Conservation (phyloP, 2,888 invertebrate species). For the Trachelus troglodyta region DNA sequence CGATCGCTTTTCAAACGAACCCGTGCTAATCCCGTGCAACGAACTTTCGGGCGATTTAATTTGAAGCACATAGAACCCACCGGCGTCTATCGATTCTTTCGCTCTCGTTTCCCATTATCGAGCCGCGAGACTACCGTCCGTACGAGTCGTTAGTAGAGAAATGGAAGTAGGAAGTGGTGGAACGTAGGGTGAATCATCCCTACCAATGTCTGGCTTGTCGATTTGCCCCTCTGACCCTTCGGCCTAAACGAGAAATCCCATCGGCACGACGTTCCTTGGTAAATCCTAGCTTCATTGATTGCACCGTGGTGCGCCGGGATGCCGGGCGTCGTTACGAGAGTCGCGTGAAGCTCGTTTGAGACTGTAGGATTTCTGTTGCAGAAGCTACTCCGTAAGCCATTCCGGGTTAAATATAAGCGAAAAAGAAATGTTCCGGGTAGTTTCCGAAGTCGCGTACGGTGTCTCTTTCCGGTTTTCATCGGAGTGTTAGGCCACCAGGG, state of each 20-base stretch:
- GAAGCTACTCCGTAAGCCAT: background rate
- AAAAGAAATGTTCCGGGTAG: background rate
- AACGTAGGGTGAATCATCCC: conserved; percentile 12
- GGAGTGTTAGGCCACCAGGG: background rate
- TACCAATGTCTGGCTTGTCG: background rate
- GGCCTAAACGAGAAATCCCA: background rate
- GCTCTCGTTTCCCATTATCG: background rate
- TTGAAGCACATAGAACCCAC: background rate
- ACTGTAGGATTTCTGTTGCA: background rate
- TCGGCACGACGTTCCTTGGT: conserved; percentile 54
- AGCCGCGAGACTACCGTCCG: background rate
- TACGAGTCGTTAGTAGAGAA: background rate
- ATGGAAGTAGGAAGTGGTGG: background rate
- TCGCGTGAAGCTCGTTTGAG: background rate
- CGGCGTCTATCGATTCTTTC: background rate
- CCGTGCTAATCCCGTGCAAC: background rate
- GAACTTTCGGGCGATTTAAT: background rate
- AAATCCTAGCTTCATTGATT: conserved; percentile 64
- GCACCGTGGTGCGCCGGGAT: conserved; percentile 56
- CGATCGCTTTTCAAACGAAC: background rate
- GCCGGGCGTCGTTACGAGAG: conserved; percentile 33
- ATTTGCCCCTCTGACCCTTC: background rate
- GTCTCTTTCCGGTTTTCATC: background rate
- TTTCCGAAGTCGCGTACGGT: background rate
- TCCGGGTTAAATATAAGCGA: background rate